A percentile compares a stretch with the other conserved stretches of the same genome.
Conservation (phyloP, 2,888 invertebrate genomes). For the Pheosia tremula region DNA sequence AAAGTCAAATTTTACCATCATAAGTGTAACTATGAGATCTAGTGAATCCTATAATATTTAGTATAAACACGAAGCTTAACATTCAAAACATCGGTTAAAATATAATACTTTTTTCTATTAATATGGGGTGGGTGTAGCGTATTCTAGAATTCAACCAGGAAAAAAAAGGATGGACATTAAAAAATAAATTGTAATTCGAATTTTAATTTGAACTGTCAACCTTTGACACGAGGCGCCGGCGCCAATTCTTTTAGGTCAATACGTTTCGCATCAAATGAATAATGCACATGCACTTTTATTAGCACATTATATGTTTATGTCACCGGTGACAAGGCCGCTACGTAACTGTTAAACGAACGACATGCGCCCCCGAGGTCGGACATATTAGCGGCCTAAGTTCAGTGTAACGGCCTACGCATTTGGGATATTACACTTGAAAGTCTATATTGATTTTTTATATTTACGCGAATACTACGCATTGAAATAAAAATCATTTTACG, state of each 20-base stretch:
- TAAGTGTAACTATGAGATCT: too few species aligned
- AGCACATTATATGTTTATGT: constrained; percentile 27
- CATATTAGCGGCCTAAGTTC: constrained; percentile 27
- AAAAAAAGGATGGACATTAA: not conserved
- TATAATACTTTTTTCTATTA: too few species aligned
- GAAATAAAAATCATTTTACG: too few species aligned
- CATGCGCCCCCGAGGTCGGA: constrained; percentile 26
- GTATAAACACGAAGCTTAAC: too few species aligned
- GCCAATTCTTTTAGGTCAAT: constrained; percentile 8
- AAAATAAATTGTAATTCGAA: not conserved
- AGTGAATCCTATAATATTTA: too few species aligned
- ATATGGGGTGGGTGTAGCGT: too few species aligned
- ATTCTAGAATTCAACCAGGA: too few species aligned
- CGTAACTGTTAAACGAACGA: constrained; percentile 27
- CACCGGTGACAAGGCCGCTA: constrained; percentile 32
- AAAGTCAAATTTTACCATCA: too few species aligned
- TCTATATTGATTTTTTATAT: too few species aligned
- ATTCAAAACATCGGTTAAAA: too few species aligned
- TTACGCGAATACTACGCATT: too few species aligned
- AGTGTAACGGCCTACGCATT: constrained; percentile 7
- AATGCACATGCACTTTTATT: constrained; percentile 23
- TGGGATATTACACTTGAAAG: not conserved
- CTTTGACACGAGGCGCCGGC: constrained; percentile 1
- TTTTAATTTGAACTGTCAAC: not conserved
- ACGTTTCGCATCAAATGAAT: constrained; percentile 7